phyloP scores from a whole-genome alignment of 2,113 vertebrate species.

The Dipodomys ordii region DNA sequence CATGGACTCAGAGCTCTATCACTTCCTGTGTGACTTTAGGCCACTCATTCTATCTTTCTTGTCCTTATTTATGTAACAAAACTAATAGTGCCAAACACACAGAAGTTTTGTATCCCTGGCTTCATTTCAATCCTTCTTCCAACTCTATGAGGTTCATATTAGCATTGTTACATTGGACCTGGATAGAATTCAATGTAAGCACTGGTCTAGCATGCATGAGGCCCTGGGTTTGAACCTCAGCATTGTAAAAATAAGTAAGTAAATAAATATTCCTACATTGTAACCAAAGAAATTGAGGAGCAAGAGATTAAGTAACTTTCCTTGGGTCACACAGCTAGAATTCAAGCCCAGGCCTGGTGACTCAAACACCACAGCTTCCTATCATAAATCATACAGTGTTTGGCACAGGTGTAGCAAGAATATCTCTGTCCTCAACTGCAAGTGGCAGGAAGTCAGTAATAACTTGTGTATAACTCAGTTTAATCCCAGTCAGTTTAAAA shows the following conservation, averaged over 20 bases:
- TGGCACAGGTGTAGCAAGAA: neutral
- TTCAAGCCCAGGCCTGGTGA: neutral
- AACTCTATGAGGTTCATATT: neutral
- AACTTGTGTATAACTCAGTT: neutral
- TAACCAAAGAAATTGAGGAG: neutral
- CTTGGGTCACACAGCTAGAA: constrained; percentile 2
- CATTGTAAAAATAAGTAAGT: no score
- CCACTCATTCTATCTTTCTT: neutral
- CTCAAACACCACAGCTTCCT: neutral
- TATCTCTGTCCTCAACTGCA: neutral
- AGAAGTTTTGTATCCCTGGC: neutral
- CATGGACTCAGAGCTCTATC: neutral
- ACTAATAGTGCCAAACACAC: neutral
- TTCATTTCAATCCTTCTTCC: constrained; percentile 15
- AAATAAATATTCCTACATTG: no score
- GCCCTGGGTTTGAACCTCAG: neutral
- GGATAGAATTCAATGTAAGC: neutral
- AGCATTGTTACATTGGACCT: neutral
- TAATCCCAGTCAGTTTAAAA: neutral
- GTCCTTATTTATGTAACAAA: neutral
- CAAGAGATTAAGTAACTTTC: neutral
- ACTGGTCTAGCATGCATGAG: neutral
- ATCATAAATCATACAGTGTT: neutral
- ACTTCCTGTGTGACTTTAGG: constrained; percentile 5
- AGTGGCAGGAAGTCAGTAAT: neutral